These are phyloP conservation scores for Callosobruchus maculatus DNA, from an alignment of 2,888 invertebrate genomes.

Conservation along the genomic window DNA sequence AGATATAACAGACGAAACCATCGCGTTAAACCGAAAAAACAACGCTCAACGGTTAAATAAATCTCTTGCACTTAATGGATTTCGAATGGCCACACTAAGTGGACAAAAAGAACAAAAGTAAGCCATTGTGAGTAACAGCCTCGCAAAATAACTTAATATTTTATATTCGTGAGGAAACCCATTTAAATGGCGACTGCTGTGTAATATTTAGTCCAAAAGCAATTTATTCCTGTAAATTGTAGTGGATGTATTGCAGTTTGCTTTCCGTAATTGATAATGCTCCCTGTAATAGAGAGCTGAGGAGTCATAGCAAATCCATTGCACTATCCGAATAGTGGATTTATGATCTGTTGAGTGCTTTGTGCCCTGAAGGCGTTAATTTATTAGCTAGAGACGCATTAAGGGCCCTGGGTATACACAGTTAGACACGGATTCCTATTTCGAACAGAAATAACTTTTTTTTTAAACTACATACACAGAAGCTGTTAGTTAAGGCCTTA, in stretches of 20 bases:
- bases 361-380: no score
- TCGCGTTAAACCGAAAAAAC: not conserved
- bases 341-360: no score
- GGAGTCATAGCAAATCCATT: not conserved
- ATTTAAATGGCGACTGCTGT: not conserved
- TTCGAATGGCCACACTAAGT: not conserved
- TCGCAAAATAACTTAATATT: not conserved
- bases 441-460: no score
- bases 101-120: not conserved
- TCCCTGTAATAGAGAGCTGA: not conserved
- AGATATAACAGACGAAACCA: no score
- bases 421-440: no score
- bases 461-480: no score
- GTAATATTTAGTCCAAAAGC: not conserved
- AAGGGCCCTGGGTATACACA: no score
- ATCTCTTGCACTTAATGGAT: not conserved
- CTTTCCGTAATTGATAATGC: not conserved
- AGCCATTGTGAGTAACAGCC: not conserved
- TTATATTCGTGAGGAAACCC: not conserved
- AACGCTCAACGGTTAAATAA: not conserved
- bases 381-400: no score
- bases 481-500: no score
- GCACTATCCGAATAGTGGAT: no score
- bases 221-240: not conserved
- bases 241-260: not conserved